A percentile compares a stretch with the other conserved stretches of the same genome.
phyloP scores from a whole-genome alignment of 1,140 invertebrate species.

The Orius insidiosus region DNA sequence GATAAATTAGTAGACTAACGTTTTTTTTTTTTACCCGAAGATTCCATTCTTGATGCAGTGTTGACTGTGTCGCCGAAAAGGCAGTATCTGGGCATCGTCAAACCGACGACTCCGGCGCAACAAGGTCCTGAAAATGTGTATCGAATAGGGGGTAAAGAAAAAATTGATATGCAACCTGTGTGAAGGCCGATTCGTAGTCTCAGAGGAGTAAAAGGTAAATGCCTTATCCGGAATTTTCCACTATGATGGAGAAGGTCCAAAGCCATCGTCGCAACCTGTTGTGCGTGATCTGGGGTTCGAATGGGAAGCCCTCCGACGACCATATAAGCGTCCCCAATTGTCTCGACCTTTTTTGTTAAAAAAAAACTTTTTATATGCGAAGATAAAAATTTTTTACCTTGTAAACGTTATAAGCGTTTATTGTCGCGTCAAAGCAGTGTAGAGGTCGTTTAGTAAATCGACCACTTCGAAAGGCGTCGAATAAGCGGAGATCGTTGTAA shows the following conservation, averaged over 20 bases:
- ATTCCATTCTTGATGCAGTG: conserved; percentile 82
- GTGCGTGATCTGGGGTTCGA: conserved; percentile 57
- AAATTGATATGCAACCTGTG: conserved; percentile 34
- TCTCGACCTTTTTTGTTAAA: conserved; percentile 59
- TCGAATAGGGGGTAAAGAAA: not conserved
- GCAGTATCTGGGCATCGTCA: conserved; percentile 79
- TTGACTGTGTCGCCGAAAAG: conserved; percentile 89
- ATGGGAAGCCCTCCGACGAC: conserved; percentile 77
- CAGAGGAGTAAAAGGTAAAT: conserved; percentile 61
- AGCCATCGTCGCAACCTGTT: conserved; percentile 78
- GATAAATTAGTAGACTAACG: too few species aligned
- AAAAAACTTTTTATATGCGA: not conserved
- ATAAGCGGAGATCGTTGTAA: conserved; percentile 83
- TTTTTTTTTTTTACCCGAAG: conserved; percentile 36
- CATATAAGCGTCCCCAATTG: conserved; percentile 92
- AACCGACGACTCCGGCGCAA: conserved; percentile 67
- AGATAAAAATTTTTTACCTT: conserved; percentile 37
- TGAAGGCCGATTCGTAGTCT: conserved; percentile 66
- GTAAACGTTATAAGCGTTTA: conserved; percentile 80
- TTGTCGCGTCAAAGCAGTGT: conserved; percentile 83
- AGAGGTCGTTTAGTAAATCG: conserved; percentile 78
- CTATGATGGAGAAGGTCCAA: conserved; percentile 70
- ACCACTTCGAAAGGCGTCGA: conserved; percentile 76
- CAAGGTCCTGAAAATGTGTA: conserved; percentile 37
- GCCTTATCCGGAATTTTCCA: conserved; percentile 66